A percentile compares a stretch with the other conserved stretches of the same genome.
These are phyloP conservation scores for Drosophila equinoxialis DNA, from an alignment of 1,140 invertebrate species.

Conservation along the genomic window DNA sequence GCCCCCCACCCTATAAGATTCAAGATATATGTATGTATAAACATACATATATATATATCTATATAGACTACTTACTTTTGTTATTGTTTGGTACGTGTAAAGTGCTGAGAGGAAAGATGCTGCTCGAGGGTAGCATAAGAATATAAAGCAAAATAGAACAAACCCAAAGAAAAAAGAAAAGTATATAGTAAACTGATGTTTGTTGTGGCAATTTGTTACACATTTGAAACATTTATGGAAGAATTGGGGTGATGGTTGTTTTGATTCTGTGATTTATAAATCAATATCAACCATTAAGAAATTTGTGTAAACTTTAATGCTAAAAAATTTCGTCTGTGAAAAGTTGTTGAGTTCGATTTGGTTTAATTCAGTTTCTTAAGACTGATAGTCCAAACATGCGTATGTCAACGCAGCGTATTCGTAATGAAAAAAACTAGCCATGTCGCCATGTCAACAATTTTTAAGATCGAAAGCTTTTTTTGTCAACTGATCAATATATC, in stretches of 20 bases:
- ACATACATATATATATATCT: background rate
- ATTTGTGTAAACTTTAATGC: background rate
- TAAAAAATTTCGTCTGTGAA: no score
- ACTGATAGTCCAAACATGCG: no score
- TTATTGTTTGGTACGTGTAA: conserved; percentile 46
- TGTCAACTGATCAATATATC: no score
- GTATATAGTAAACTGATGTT: conserved; percentile 30
- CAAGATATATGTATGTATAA: background rate
- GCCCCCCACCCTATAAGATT: background rate
- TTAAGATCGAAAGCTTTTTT: no score
- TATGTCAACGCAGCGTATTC: no score
- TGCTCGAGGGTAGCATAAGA: conserved; percentile 35
- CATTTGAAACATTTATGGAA: conserved; percentile 49
- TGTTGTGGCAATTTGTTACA: conserved; percentile 45
- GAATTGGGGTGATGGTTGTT: background rate
- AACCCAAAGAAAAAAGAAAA: conserved; percentile 12
- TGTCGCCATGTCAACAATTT: no score
- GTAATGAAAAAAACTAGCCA: no score
- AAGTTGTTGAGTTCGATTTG: no score
- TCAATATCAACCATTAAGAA: background rate
- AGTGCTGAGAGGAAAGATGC: conserved; percentile 28
- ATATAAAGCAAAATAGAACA: conserved; percentile 11
- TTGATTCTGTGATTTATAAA: background rate
- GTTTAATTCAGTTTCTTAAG: no score
- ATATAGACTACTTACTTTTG: conserved; percentile 17